Evolutionary conservation across 2,113 vertebrate species (phyloP), one percentile per base, ranked within the genome.

Genomic region (Strix aluco): DNA sequence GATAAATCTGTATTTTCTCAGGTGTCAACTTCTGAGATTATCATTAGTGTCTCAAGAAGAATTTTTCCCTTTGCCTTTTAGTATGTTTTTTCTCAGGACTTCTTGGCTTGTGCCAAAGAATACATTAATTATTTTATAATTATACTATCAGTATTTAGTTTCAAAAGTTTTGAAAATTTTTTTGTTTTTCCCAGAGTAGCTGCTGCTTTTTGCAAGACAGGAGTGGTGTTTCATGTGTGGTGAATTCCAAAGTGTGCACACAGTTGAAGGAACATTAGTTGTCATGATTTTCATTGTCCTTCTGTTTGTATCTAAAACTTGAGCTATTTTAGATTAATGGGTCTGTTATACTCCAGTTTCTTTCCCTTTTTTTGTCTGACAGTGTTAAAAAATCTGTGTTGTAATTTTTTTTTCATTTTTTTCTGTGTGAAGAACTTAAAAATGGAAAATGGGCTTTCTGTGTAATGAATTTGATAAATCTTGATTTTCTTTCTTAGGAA

Each of bases 401-500:
- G 8, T 36, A 5, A 17, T 46, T 65, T 47, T 65, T 47, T 65
- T 58, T 62, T 5, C 1, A 32, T 4, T 15, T 55, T 44, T 58
- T 66, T 67, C 29, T 71, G 14, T 38, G 4, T 9, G 4, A 86
- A 75, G 44, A 75, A 55, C 16, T 85, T 61, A 13, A 47, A 81
- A 20, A n/a, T 55, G n/a, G 7, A n/a, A 67, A 57, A 32, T 1
- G 23, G 16, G 19, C 26, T 81, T 46, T 42, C 23, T 40, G 4
- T 58, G 79, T 57, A 21, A 29, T 57, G 2, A 13, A 22, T 62
- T 34, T 59, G 74, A 51, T 55, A 80, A 90, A 51, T 51, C 32
- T 74, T 93, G 27, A 36, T 66, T 74, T 80, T 69, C 85, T 90
- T 59, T 10, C 46, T n/a, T 94, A 99, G 99, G 99, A 66, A 99